These are phyloP conservation scores for Eurystomus glaucurus DNA, from an alignment of 2,797 vertebrate genomes.

Conservation along the genomic window DNA sequence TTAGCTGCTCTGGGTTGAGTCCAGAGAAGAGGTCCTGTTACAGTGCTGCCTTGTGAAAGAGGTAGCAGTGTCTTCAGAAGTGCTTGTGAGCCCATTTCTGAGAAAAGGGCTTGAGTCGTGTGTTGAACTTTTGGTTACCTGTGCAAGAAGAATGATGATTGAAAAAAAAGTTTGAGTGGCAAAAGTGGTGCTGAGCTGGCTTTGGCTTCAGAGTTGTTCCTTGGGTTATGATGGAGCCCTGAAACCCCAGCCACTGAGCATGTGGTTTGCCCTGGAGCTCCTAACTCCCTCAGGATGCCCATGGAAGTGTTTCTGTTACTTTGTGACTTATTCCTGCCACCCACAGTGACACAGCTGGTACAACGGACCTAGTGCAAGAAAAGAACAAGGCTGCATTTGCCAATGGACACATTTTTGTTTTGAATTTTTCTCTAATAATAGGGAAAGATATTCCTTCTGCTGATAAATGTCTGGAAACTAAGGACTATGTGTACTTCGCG, in stretches of 20 bases:
- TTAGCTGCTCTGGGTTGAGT: not conserved
- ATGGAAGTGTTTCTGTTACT: not conserved
- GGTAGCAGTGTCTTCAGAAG: not conserved
- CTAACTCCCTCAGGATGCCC: not conserved
- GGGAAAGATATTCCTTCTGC: not conserved
- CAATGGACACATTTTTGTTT: not conserved
- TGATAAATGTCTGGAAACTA: not conserved
- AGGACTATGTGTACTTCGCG: accelerated
- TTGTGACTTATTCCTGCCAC: not conserved
- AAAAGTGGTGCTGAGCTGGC: not conserved
- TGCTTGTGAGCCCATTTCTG: not conserved
- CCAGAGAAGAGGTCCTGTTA: not conserved
- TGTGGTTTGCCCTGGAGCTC: not conserved
- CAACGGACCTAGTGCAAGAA: not conserved
- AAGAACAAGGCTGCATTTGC: not conserved
- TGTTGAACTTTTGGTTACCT: not conserved
- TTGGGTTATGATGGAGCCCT: not conserved
- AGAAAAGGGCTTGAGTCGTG: not conserved
- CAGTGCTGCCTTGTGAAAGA: not conserved
- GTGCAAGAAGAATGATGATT: not conserved
- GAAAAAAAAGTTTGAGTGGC: not conserved
- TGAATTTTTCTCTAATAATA: not conserved
- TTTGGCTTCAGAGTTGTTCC: not conserved
- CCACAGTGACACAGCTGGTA: not conserved
- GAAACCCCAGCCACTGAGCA: accelerated